These are phyloP conservation scores for Loxodonta africana DNA, from an alignment of 2,113 vertebrate species.

Conservation along the genomic window DNA sequence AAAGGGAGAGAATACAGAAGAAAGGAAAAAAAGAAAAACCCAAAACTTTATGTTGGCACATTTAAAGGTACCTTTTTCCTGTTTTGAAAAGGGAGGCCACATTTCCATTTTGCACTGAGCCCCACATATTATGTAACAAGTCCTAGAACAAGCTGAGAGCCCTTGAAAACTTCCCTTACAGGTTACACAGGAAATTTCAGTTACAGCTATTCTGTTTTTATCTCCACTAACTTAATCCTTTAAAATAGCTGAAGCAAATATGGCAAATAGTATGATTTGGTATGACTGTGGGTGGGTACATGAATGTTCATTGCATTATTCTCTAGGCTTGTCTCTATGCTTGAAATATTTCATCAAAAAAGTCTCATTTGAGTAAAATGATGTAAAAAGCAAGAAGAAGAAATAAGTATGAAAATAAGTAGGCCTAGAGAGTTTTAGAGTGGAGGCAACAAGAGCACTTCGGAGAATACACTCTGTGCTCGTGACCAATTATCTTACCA, in stretches of 20 bases:
- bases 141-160: neutral
- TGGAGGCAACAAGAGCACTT: neutral
- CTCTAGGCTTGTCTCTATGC: neutral
- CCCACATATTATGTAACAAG: neutral
- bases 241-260: neutral
- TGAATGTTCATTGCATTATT: neutral
- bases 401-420: neutral
- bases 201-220: neutral
- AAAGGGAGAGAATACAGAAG: neutral
- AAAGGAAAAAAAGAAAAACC: neutral
- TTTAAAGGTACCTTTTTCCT: neutral
- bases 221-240: neutral
- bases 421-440: neutral
- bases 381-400: neutral
- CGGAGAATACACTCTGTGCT: neutral
- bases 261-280: neutral
- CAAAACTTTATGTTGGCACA: neutral
- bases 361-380: neutral
- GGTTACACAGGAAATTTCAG: neutral
- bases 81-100: neutral
- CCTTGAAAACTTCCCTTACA: neutral
- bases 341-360: conserved; percentile 40
- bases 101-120: neutral
- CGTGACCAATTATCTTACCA: conserved; percentile 47
- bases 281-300: neutral